Evolutionary conservation across 1,140 invertebrate species (phyloP).

Genomic region (Lasioglossum albipes): DNA sequence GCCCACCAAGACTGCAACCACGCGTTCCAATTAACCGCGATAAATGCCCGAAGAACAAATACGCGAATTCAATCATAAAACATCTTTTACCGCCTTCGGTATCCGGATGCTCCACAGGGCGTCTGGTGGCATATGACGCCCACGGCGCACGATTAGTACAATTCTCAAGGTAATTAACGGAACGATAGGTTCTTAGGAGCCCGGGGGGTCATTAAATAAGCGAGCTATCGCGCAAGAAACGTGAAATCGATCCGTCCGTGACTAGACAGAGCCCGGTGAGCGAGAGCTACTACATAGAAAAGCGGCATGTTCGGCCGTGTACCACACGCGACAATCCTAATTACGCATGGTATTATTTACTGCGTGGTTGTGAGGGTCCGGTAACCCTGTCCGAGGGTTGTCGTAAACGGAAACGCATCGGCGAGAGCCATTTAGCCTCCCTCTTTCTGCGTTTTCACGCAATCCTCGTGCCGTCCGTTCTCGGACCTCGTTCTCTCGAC

Average conservation of each 20-base stretch:
- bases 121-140: no score
- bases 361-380: background rate
- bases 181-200: background rate
- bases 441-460: constrained; percentile 11
- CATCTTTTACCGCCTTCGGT: no score
- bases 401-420: constrained; percentile 1
- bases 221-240: background rate
- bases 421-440: background rate
- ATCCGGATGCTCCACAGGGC: no score
- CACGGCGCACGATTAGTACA: background rate
- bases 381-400: background rate
- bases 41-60: no score
- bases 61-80: no score
- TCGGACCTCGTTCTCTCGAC: background rate
- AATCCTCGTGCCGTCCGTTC: background rate
- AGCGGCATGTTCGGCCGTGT: background rate
- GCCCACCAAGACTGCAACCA: no score
- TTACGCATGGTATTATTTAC: background rate
- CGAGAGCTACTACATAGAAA: background rate
- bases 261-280: background rate
- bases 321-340: background rate
- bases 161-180: background rate
- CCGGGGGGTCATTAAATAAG: background rate
- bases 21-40: no score
- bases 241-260: background rate